These are phyloP conservation scores for Saturnia japonica DNA, from an alignment of 2,888 invertebrate genomes.

Conservation along the genomic window DNA sequence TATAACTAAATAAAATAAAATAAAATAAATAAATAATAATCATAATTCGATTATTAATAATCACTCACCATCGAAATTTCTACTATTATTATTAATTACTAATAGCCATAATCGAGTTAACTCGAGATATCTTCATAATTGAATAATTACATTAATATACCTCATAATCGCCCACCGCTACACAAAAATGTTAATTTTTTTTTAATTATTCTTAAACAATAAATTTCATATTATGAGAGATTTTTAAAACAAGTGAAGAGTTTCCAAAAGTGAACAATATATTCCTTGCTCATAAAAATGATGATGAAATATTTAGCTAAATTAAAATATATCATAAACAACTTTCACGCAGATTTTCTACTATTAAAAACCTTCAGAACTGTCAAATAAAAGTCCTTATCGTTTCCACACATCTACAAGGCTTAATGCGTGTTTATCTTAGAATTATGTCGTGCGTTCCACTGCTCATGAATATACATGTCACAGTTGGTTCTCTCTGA, in stretches of 20 bases:
- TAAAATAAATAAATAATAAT: no score
- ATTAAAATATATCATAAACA: not conserved
- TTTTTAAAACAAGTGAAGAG: not conserved
- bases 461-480: constrained; percentile 51
- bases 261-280: not conserved
- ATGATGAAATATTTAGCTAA: not conserved
- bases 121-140: no score
- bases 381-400: not conserved
- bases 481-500: constrained; percentile 40
- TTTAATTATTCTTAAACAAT: no score
- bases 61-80: no score
- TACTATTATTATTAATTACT: no score
- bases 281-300: not conserved
- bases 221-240: no score
- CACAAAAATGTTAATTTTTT: no score
- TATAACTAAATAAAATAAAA: no score
- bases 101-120: no score
- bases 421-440: constrained; percentile 12
- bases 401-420: not conserved
- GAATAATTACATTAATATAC: no score
- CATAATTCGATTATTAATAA: no score
- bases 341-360: not conserved
- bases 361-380: not conserved
- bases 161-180: no score
- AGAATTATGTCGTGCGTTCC: constrained; percentile 33